Percentiles rank a stretch among this genome's conserved stretches.
Evolutionary conservation across 2,888 invertebrate species (phyloP).

Genomic region (Trissolcus brochymenae): DNA sequence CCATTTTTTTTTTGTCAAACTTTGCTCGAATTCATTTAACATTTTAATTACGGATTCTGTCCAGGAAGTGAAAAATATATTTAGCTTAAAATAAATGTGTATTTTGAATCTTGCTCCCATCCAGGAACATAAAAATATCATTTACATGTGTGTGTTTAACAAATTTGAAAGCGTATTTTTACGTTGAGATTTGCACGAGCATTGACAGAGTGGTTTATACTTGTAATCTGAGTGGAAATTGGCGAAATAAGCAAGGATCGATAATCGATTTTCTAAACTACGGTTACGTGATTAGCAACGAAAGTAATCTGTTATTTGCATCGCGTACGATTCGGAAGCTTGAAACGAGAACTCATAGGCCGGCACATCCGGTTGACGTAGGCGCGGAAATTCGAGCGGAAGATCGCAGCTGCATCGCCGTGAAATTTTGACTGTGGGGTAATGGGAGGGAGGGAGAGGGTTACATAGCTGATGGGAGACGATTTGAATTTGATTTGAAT

Average conservation of each 20-base stretch:
- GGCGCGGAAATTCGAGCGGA: constrained; percentile 60
- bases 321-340: constrained; percentile 47
- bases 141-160: too few relatives aligned
- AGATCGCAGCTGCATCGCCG: constrained; percentile 61
- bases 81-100: too few relatives aligned
- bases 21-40: too few relatives aligned
- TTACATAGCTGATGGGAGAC: constrained; percentile 60
- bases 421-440: constrained; percentile 62
- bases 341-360: constrained; percentile 58
- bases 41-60: too few relatives aligned
- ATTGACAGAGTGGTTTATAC: constrained; percentile 5
- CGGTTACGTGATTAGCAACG: constrained; percentile 34
- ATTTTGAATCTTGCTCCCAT: too few relatives aligned
- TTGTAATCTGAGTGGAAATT: constrained; percentile 22
- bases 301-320: constrained; percentile 56
- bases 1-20: too few relatives aligned
- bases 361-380: constrained; percentile 50
- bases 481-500: constrained; percentile 72
- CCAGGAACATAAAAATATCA: too few relatives aligned
- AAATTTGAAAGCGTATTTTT: too few relatives aligned
- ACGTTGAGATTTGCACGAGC: not conserved
- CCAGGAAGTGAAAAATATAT: too few relatives aligned
- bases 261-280: constrained; percentile 41
- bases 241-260: constrained; percentile 22
- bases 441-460: constrained; percentile 12